A percentile compares a stretch with the other conserved stretches of the same genome.
Conservation (phyloP, 2,797 vertebrate species). For the Rhynchonycteris naso region DNA sequence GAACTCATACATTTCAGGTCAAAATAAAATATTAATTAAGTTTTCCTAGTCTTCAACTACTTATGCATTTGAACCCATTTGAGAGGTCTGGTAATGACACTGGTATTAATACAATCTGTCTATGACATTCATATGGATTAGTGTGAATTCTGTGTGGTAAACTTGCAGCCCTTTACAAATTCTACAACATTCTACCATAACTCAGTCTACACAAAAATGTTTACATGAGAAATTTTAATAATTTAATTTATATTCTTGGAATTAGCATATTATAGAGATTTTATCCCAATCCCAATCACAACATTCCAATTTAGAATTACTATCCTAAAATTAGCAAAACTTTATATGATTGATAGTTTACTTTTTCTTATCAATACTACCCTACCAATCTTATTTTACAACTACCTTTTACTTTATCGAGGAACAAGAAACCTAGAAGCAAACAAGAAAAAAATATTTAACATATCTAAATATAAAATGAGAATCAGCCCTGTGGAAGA, state of each 20-base stretch:
- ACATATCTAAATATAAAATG: conserved; percentile 42
- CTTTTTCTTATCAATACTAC: background rate
- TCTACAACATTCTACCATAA: background rate
- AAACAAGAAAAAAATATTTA: background rate
- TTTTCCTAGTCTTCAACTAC: background rate
- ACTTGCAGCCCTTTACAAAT: background rate
- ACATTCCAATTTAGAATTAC: background rate
- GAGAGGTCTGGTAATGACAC: background rate
- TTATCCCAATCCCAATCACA: background rate
- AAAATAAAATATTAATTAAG: background rate
- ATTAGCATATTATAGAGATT: background rate
- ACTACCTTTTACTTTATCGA: background rate
- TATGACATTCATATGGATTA: background rate
- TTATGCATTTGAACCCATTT: background rate
- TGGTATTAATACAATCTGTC: background rate
- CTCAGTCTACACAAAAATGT: background rate
- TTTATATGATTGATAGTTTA: background rate
- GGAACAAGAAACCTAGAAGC: background rate
- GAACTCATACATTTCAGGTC: background rate
- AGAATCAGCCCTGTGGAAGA: background rate
- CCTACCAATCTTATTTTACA: background rate
- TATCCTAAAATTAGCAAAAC: background rate
- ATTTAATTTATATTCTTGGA: conserved; percentile 33
- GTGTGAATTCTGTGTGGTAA: background rate
- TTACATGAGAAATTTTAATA: background rate